Conservation (phyloP, 2,888 invertebrate genomes). For the Polyploca ridens region DNA sequence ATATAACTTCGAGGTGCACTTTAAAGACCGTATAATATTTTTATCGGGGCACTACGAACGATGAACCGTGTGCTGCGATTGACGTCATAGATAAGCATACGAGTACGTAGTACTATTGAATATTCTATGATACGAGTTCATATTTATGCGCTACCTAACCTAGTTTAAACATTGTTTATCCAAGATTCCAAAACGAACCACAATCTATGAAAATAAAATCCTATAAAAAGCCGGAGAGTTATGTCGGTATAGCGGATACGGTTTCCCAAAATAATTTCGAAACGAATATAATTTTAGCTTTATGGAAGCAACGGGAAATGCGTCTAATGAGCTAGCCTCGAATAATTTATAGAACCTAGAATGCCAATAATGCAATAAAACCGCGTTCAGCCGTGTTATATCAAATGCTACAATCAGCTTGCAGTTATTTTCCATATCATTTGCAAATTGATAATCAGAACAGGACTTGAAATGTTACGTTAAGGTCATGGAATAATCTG, state of each 20-base stretch:
- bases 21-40: too few species aligned
- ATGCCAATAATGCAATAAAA: neutral
- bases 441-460: neutral
- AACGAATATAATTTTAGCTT: neutral
- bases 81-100: too few species aligned
- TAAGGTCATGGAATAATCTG: neutral
- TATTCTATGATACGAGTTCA: too few species aligned
- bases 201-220: slow-evolving; percentile 9
- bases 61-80: too few species aligned
- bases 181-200: too few species aligned
- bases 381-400: neutral
- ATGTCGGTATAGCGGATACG: neutral
- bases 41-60: too few species aligned
- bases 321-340: slow-evolving; percentile 2
- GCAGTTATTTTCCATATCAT: neutral
- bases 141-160: too few species aligned
- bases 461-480: neutral
- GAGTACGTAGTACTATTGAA: too few species aligned
- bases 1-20: too few species aligned
- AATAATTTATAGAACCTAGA: neutral
- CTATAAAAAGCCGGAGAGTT: neutral
- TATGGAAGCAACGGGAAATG: slow-evolving; percentile 3
- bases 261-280: neutral
- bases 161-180: too few species aligned
- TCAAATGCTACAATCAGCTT: neutral